Evolutionary conservation across 2,888 invertebrate species (phyloP).

Genomic region (Himalopsyche tibetana): DNA sequence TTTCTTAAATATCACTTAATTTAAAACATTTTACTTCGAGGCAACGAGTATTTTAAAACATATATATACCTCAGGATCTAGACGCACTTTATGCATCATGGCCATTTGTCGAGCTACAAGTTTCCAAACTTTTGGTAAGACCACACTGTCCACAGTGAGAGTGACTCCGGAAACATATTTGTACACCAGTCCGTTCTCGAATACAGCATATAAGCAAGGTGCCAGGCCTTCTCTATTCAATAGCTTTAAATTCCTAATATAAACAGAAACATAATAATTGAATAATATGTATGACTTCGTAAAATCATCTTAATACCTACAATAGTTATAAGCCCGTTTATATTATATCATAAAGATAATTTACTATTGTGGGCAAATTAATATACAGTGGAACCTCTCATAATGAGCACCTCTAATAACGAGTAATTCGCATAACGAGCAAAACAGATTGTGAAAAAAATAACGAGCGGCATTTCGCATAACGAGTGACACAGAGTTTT

Average conservation of each 20-base stretch:
- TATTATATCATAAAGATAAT: not conserved
- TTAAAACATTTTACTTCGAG: not conserved
- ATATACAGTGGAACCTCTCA: too few species aligned
- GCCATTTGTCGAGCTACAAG: conserved; percentile 90
- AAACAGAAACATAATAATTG: conserved; percentile 18
- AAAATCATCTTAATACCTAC: too few species aligned
- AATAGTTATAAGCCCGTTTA: not conserved
- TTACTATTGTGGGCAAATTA: not conserved
- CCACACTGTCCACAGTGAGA: conserved; percentile 81
- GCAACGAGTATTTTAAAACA: not conserved
- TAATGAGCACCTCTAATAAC: too few species aligned
- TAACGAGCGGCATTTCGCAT: too few species aligned
- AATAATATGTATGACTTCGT: too few species aligned
- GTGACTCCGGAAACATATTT: conserved; percentile 90
- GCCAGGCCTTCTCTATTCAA: conserved; percentile 87
- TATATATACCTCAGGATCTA: conserved; percentile 67
- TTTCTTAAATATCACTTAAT: not conserved
- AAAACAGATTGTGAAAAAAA: too few species aligned
- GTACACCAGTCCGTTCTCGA: conserved; percentile 95
- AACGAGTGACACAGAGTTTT: too few species aligned
- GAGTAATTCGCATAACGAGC: too few species aligned
- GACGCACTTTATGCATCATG: conserved; percentile 83
- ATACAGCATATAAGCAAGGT: conserved; percentile 91
- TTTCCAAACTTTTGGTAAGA: conserved; percentile 81
- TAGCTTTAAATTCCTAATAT: conserved; percentile 75